phyloP scores from a whole-genome alignment of 2,888 invertebrate genomes.

The Exephanes ischioxanthus region DNA sequence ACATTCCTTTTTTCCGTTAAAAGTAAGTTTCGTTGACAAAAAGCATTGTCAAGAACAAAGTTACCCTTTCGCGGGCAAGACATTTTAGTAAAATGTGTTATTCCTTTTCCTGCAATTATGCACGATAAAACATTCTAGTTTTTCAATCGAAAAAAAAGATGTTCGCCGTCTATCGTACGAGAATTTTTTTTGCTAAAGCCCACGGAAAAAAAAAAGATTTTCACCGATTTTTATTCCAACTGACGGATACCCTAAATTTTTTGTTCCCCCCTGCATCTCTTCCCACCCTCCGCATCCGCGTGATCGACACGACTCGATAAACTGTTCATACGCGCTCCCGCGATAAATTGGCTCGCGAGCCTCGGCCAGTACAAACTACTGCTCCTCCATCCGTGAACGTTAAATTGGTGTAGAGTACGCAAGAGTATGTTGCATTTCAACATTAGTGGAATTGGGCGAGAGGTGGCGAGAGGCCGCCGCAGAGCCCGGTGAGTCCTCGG shows the following conservation, averaged over 20 bases:
- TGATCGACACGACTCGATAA: conserved; percentile 82
- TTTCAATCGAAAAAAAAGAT: not conserved
- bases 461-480: conserved; percentile 67
- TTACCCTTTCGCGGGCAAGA: too few relatives aligned
- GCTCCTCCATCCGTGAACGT: conserved; percentile 10
- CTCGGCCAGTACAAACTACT: conserved; percentile 7
- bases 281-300: conserved; percentile 22
- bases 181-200: not conserved
- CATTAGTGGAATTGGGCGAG: conserved; percentile 78
- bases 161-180: not conserved
- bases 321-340: conserved; percentile 73
- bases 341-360: conserved; percentile 74
- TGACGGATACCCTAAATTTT: conserved; percentile 28
- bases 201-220: not conserved
- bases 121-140: too few relatives aligned
- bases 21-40: too few relatives aligned
- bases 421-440: conserved; percentile 81
- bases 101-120: too few relatives aligned
- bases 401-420: conserved; percentile 24
- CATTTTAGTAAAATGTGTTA: too few relatives aligned
- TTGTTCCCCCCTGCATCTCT: not conserved
- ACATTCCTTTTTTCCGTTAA: too few relatives aligned
- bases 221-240: conserved; percentile 2
- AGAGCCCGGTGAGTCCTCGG: conserved; percentile 16
- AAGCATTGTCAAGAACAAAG: too few relatives aligned